Evolutionary conservation across 2,113 vertebrate species (phyloP).

Genomic region (Dasyprocta punctata): DNA sequence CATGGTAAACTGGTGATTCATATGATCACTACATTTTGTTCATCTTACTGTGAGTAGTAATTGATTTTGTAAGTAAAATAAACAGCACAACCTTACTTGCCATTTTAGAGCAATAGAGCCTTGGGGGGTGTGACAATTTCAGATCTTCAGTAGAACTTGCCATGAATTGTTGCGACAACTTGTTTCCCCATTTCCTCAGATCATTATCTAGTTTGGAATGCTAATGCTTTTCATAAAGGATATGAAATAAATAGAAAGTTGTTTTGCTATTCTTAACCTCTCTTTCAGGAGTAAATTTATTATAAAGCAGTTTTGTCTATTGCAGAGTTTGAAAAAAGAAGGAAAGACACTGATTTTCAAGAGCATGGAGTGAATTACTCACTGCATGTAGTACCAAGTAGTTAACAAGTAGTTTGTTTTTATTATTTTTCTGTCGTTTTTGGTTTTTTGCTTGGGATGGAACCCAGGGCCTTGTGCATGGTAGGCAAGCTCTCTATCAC

Average conservation of each 20-base stretch:
- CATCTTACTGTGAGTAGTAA: constrained; percentile 33
- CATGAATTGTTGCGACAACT: neutral
- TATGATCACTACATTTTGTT: neutral
- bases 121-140: neutral
- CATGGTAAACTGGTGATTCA: neutral
- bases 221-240: neutral
- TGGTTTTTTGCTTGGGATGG: neutral
- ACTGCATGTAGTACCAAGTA: neutral
- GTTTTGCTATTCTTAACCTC: constrained; percentile 6
- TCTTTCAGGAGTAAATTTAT: constrained; percentile 38
- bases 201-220: constrained; percentile 7
- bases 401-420: neutral
- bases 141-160: neutral
- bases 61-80: constrained; percentile 43
- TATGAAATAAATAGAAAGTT: neutral
- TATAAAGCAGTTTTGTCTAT: constrained; percentile 21
- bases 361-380: neutral
- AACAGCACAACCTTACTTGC: neutral
- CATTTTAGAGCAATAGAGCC: constrained; percentile 17
- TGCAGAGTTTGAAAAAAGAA: constrained; percentile 43
- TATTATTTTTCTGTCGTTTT: neutral
- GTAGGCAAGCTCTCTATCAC: neutral
- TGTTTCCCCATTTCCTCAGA: neutral
- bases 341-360: constrained; percentile 26
- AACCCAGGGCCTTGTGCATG: neutral